phyloP scores from a whole-genome alignment of 2,888 invertebrate species.

The Chloroclysta siterata region DNA sequence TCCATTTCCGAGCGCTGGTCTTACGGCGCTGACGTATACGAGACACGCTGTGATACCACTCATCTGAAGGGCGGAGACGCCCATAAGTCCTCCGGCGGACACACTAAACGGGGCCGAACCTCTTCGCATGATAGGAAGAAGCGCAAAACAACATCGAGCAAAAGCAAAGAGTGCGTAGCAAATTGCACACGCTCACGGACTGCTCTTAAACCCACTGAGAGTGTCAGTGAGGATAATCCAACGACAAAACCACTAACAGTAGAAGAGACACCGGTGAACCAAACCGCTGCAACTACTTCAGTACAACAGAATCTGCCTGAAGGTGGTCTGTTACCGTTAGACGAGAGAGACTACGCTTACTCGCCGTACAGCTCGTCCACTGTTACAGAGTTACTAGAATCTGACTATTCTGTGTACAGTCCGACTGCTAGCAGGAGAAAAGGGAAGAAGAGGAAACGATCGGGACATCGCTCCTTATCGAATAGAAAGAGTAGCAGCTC shows the following conservation, averaged over 20 bases:
- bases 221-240: constrained; percentile 69
- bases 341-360: constrained; percentile 81
- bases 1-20: constrained; percentile 86
- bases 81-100: constrained; percentile 55
- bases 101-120: constrained; percentile 67
- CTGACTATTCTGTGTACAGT: constrained; percentile 81
- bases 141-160: constrained; percentile 64
- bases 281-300: constrained; percentile 57
- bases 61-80: constrained; percentile 71
- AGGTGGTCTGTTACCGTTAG: constrained; percentile 77
- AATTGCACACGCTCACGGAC: constrained; percentile 80
- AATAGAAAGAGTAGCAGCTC: constrained; percentile 68
- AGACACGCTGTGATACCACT: constrained; percentile 74
- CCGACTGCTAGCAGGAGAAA: constrained; percentile 73
- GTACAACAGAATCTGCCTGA: constrained; percentile 64
- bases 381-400: constrained; percentile 77
- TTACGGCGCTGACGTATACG: constrained; percentile 83
- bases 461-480: constrained; percentile 72
- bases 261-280: constrained; percentile 54
- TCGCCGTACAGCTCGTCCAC: constrained; percentile 82
- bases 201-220: constrained; percentile 76
- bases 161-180: constrained; percentile 73
- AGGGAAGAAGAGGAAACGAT: constrained; percentile 79
- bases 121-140: constrained; percentile 78
- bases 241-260: constrained; percentile 58